Evolutionary conservation across 2,888 invertebrate genomes (phyloP).

Genomic region (Brachyptera putata): DNA sequence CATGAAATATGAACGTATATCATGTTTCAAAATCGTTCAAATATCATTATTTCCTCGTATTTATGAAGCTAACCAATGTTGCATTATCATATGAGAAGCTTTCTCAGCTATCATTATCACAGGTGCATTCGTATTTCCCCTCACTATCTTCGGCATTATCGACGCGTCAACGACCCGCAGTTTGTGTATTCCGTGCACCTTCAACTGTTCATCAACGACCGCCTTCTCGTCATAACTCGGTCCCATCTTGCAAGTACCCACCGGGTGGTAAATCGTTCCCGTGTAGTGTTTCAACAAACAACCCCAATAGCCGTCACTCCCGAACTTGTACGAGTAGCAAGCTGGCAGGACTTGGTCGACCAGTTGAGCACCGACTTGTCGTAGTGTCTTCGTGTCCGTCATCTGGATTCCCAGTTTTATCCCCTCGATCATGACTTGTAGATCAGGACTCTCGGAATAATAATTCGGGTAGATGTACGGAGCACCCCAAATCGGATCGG

Average conservation of each 20-base stretch:
- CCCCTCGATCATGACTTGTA: conserved; percentile 53
- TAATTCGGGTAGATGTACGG: conserved; percentile 48
- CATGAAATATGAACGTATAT: too few relatives aligned
- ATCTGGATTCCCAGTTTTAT: conserved; percentile 41
- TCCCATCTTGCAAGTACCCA: conserved; percentile 68
- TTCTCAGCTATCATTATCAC: conserved; percentile 44
- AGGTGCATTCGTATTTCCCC: conserved; percentile 43
- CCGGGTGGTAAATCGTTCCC: conserved; percentile 64
- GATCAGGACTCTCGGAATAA: conserved; percentile 39
- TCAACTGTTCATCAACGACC: conserved; percentile 56
- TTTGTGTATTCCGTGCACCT: conserved; percentile 38
- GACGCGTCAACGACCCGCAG: conserved; percentile 44
- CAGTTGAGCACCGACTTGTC: conserved; percentile 52
- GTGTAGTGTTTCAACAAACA: conserved; percentile 64
- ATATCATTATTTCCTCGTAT: too few relatives aligned
- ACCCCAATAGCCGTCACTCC: conserved; percentile 60
- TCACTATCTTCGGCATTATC: conserved; percentile 42
- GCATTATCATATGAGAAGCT: conserved; percentile 41
- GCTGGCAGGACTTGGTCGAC: conserved; percentile 56
- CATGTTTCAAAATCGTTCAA: too few relatives aligned
- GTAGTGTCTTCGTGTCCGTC: conserved; percentile 53
- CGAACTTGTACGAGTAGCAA: conserved; percentile 55
- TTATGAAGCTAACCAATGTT: conserved; percentile 27
- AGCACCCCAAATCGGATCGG: conserved; percentile 46
- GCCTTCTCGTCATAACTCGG: conserved; percentile 56